phyloP scores from a whole-genome alignment of 2,888 invertebrate genomes.

The Euclidia mi region DNA sequence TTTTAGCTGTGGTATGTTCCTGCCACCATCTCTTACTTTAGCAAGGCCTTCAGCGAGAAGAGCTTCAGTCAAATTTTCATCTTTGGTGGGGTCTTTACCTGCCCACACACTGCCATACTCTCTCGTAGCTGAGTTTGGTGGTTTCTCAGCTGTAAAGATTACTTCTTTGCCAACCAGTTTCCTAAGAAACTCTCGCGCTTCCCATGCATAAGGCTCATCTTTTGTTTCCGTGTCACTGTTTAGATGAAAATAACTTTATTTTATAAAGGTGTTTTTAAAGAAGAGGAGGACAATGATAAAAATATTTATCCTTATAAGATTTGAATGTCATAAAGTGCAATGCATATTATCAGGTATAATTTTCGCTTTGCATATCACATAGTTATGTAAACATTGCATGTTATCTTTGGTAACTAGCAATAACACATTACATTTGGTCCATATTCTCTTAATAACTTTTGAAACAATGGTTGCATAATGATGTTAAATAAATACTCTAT shows the following conservation, averaged over 20 bases:
- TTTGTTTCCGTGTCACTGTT: constrained; percentile 92
- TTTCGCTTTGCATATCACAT: constrained; percentile 23
- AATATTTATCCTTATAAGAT: constrained; percentile 2
- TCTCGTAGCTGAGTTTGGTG: constrained; percentile 95
- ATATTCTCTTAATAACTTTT: not conserved
- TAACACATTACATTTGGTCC: not conserved
- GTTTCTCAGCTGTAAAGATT: constrained; percentile 95
- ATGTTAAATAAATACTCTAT: not conserved
- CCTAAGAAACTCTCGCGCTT: constrained; percentile 98
- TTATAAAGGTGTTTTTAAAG: not conserved
- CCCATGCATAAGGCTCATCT: constrained; percentile 99
- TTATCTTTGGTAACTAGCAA: constrained; percentile 1
- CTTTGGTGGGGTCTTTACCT: constrained; percentile 94
- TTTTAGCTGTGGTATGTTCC: constrained; percentile 91
- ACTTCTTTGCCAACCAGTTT: constrained; percentile 98
- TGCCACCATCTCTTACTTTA: constrained; percentile 92
- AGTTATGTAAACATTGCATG: constrained; percentile 10
- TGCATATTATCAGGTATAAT: constrained; percentile 13
- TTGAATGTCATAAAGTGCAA: constrained; percentile 7
- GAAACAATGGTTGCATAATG: not conserved
- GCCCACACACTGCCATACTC: constrained; percentile 96
- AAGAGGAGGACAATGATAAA: not conserved
- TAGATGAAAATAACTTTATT: constrained; percentile 28
- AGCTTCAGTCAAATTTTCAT: constrained; percentile 96
- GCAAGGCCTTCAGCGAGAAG: constrained; percentile 97